A percentile compares a stretch with the other conserved stretches of the same genome.
These are phyloP conservation scores for Brachynemurus nebulosus DNA, from an alignment of 2,888 invertebrate genomes.

Conservation along the genomic window DNA sequence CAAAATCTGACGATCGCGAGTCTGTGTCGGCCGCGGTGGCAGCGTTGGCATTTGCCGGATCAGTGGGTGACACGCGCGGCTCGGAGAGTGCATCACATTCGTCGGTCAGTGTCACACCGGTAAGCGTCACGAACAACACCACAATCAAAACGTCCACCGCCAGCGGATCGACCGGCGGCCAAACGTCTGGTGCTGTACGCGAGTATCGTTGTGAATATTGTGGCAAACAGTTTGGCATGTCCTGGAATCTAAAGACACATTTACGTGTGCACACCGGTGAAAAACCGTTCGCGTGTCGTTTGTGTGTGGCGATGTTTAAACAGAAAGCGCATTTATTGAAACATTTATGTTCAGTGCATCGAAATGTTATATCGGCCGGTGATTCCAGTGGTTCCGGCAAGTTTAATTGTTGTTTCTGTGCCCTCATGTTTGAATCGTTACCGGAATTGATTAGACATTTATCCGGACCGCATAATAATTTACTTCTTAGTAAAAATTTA, in stretches of 20 bases:
- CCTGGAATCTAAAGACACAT: slow-evolving; percentile 84
- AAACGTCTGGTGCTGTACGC: slow-evolving; percentile 41
- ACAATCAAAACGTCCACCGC: background rate
- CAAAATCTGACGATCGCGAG: slow-evolving; percentile 19
- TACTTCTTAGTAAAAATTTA: slow-evolving; percentile 74
- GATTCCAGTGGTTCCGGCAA: slow-evolving; percentile 55
- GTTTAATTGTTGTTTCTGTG: slow-evolving; percentile 81
- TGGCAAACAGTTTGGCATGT: slow-evolving; percentile 85
- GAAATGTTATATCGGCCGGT: slow-evolving; percentile 73
- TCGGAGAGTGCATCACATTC: slow-evolving; percentile 9
- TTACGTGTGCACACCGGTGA: slow-evolving; percentile 78
- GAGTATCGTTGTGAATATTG: slow-evolving; percentile 83
- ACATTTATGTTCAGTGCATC: slow-evolving; percentile 78
- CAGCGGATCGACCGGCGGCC: slow-evolving; percentile 25
- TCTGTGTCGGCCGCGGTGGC: slow-evolving; percentile 27
- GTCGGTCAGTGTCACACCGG: background rate
- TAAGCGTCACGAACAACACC: background rate
- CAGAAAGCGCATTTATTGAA: slow-evolving; percentile 79
- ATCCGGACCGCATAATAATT: slow-evolving; percentile 77
- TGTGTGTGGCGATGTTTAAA: slow-evolving; percentile 85
- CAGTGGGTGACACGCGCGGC: slow-evolving; percentile 12
- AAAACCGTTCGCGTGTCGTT: slow-evolving; percentile 77
- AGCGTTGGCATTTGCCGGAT: slow-evolving; percentile 12
- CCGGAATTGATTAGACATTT: slow-evolving; percentile 77
- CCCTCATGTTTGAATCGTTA: slow-evolving; percentile 69